Conservation (phyloP, 1,140 invertebrate genomes). For the Polyergus mexicanus region DNA sequence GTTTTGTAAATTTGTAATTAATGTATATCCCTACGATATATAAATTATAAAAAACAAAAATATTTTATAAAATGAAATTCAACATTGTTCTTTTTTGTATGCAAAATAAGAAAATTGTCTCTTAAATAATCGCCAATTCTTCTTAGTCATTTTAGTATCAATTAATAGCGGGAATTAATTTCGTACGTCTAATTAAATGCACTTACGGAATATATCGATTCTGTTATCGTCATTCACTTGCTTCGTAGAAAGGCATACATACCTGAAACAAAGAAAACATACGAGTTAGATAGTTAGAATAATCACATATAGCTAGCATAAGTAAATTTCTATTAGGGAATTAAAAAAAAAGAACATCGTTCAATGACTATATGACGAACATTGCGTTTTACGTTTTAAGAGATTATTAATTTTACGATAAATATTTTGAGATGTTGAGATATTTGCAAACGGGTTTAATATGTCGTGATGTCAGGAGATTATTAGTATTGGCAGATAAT, state of each 20-base stretch:
- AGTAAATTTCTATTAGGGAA: slow-evolving; percentile 3
- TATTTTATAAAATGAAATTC: not conserved
- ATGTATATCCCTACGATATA: not conserved
- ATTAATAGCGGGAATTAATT: slow-evolving; percentile 3
- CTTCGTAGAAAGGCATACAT: slow-evolving; percentile 62
- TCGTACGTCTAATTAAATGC: not conserved
- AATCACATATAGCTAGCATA: not conserved
- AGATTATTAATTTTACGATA: not conserved
- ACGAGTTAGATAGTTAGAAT: slow-evolving; percentile 5
- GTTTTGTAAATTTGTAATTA: not conserved
- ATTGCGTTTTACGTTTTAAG: not conserved
- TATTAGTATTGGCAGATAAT: not conserved
- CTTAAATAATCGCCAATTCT: not conserved
- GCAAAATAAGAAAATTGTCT: not conserved
- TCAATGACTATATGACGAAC: not conserved
- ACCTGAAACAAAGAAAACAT: slow-evolving; percentile 69
- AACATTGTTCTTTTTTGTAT: not conserved
- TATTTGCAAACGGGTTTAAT: not conserved
- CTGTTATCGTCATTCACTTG: slow-evolving; percentile 44
- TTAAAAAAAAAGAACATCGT: not conserved
- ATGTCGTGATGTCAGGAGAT: not conserved
- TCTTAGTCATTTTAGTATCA: not conserved
- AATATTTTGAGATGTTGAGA: not conserved
- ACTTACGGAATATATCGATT: slow-evolving; percentile 62
- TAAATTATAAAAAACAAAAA: not conserved